phyloP scores from a whole-genome alignment of 2,797 vertebrate species.

The Tragopan temminckii region DNA sequence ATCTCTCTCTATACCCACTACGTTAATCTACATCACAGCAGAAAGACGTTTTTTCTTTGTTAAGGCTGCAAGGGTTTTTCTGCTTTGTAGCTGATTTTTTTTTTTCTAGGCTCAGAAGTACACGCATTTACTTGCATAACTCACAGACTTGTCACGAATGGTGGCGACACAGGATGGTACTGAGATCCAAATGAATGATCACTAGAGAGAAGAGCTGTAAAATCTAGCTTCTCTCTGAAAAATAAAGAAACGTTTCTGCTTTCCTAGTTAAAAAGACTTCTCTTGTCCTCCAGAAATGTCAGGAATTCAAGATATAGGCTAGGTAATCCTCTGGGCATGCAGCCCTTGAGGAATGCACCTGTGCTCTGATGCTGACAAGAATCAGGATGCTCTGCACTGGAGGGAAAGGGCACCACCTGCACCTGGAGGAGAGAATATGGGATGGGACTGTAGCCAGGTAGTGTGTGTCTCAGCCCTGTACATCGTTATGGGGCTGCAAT shows the following conservation, averaged over 20 bases:
- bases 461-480: too few relatives aligned
- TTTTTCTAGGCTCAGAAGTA: not conserved
- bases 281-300: not conserved
- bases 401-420: not conserved
- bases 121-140: not conserved
- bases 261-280: not conserved
- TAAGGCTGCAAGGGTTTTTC: not conserved
- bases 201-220: not conserved
- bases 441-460: not conserved
- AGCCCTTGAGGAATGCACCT: not conserved
- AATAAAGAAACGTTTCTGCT: not conserved
- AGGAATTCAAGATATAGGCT: not conserved
- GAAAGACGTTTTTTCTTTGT: not conserved
- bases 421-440: not conserved
- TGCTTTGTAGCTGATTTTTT: not conserved
- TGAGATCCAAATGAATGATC: not conserved
- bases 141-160: not conserved
- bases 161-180: not conserved
- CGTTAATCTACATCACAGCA: not conserved
- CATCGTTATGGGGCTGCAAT: rapidly evolving
- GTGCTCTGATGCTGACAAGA: not conserved
- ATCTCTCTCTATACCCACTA: not conserved
- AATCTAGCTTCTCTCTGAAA: not conserved
- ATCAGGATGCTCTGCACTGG: not conserved
- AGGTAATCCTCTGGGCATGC: not conserved